Evolutionary conservation across 2,113 vertebrate genomes (phyloP), one percentile per base, ranked within the genome.

Genomic region (Puffinus mauretanicus): DNA sequence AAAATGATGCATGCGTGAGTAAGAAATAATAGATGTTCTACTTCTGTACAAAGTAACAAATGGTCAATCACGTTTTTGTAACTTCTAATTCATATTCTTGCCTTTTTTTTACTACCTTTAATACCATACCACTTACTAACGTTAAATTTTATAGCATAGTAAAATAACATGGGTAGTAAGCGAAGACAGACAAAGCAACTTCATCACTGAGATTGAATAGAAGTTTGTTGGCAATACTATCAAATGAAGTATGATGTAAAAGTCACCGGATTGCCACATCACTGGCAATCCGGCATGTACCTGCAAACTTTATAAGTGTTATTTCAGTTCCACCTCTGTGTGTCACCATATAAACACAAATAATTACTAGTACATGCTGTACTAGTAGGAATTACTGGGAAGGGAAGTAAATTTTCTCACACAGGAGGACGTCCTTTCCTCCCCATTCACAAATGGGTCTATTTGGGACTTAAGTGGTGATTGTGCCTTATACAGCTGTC

Each of bases 401-500:
- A 64, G 44, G 42, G 67, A 71, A 64, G 13, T 8, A 20, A 27
- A 32, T 64, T n/a, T 6, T 82, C 52, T 52, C 73, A 32, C 54
- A 4, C 24, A 10, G 24, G 14, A 44, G 34, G 73, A 46, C 0
- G 1, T 21, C 22, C 13, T 34, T 72, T 82, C 66, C 58, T 77
- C 47, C 62, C 34, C 22, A 6, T 38, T 36, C 61, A 64, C 60
- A 44, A 44, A 64, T 10, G 22, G 13, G 10, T 46, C 38, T 29
- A 1, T 1, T 2, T 38, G 30, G 72, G 29, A 47, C 36, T 75
- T 12, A 2, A 60, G 22, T 7, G 54, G 54, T n/a, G 57, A 42
- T 32, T 2, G 0, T 8, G 9, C 26, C 51, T 69, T 21, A 4
- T 8, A 10, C 3, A 60, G 29, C 8, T 4, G 0, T 36, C 7